Evolutionary conservation across 2,797 vertebrate species (phyloP), one percentile per base, ranked within the genome.

Genomic region (Anolis apletophallus): DNA sequence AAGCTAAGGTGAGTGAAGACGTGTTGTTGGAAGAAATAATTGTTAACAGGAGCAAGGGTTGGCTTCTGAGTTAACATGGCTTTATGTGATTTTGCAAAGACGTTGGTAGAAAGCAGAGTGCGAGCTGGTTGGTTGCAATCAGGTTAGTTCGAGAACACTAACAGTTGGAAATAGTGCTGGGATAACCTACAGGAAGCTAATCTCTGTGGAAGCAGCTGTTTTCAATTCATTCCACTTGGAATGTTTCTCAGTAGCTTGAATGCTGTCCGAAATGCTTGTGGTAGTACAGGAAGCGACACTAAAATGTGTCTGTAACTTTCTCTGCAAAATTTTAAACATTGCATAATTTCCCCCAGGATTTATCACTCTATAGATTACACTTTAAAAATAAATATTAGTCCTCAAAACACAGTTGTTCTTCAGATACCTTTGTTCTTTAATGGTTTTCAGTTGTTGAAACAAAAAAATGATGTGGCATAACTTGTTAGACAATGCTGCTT

Each of bases 1-100:
- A 96, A 94, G 87, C 89, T 97, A 92, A 98, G 98, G 98, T 99
- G 95, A 97, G 97, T 96, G 83, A 0, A 4, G 64, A 74, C 52
- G 59, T 14, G 64, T 55, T 29, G 61, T 26, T 64, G 55, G 59
- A 0, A 11, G 32, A 46, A 83, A 74, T 84, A 89, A 84, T 8
- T 50, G 81, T 81, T 85, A 46, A 75, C 3, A 19, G 19, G 83
- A 82, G 77, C 2, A 34, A 91, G 0, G 54, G 82, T 57, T 69
- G 40, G 16, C 71, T 74, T 69, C 46, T 78, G 4, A 32, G 81
- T 36, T 46, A 82, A 46, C 17, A 36, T 10, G 19, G 23, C 46
- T 64, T 29, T 55, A 64, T 26, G 36, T 1, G 2, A 1, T 4
- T 34, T 3, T 16, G 13, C 26, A 3, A 73, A 76, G 82, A 46